These are phyloP conservation scores for Dipodomys stephensi DNA, from an alignment of 2,113 vertebrate genomes.

Conservation along the genomic window DNA sequence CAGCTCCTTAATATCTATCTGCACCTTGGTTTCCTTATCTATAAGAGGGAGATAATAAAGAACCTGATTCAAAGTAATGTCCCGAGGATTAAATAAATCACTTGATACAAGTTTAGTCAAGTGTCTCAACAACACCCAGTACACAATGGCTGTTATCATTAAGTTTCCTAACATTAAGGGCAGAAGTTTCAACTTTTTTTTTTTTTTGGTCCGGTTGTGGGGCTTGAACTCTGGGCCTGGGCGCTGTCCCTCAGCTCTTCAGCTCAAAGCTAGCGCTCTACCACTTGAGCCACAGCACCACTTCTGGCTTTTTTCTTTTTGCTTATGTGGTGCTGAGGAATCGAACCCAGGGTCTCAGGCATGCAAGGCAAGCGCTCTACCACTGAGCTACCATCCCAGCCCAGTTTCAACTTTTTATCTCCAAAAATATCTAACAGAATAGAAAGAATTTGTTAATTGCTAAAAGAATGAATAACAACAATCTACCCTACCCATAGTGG, in stretches of 20 bases:
- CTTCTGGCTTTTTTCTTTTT: no score
- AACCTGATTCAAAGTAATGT: background rate
- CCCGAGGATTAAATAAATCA: background rate
- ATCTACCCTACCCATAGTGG: background rate
- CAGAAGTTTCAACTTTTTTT: background rate
- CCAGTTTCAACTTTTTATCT: background rate
- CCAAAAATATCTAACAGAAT: background rate
- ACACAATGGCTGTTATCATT: background rate
- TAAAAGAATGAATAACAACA: conserved; percentile 30
- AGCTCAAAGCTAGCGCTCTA: no score
- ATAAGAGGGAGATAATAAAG: background rate
- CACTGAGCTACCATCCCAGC: no score
- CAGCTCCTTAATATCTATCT: background rate
- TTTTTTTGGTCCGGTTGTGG: no score
- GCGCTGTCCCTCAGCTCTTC: no score
- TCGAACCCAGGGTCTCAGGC: no score
- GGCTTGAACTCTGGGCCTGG: no score
- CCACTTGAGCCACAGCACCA: no score
- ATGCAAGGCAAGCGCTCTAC: no score
- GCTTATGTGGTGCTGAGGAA: no score
- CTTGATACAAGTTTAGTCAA: background rate
- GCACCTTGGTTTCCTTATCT: background rate
- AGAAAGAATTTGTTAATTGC: background rate
- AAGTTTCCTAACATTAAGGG: background rate
- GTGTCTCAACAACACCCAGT: background rate